Base-by-base conservation (phyloP, 2,113 vertebrate genomes). In the Chitala chitala region DNA sequence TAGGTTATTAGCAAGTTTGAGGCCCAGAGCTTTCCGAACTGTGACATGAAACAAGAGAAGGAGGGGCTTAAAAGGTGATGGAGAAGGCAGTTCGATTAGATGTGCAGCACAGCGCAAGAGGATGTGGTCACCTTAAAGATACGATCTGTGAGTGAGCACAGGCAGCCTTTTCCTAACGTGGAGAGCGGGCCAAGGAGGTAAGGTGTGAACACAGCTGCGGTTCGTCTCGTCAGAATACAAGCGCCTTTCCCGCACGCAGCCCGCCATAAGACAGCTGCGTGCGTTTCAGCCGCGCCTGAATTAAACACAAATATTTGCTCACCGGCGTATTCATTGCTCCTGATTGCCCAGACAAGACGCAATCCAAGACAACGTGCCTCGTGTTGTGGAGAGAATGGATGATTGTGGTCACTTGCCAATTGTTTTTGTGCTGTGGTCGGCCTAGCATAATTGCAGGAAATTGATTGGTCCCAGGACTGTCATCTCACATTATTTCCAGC, bases 71-170 rank as follows among this genome's bases (percentile, higher is more conserved):
- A 24, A 44, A 17, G 13, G 33, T 29, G 71, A 55, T 12, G 26
- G 9, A 17, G 26, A 29, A 24, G 15, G 15, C 5, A 17, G 7
- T 31, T 56, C 13, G 40, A 55, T 48, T 44, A 68, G 33, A 53
- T 78, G 17, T 36, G 51, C 48, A 64, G 17, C 40, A 2, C 50
- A 48, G 59, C 72, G 68, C 61, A 40, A 75, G 71, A 84, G 79
- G 82, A 85, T 80, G 80, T 77, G 69, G 77, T 78, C 13, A 78
- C 20, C 46, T 29, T 51, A 31, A 3, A 73, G 76, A 81, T 75
- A 69, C 48, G 26, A 82, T 82, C 75, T 71, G 5, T 72, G n/a
- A 42, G 8, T 56, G 66, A 29, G 73, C 36, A 61, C 65, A 54
- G 59, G 24, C 63, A 22, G n/a, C 71, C 48, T 55, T 24, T 20